A percentile compares a stretch with the other conserved stretches of the same genome.
Evolutionary conservation across 2,797 vertebrate genomes (phyloP).

Genomic region (Mormyrus proboscirostris): DNA sequence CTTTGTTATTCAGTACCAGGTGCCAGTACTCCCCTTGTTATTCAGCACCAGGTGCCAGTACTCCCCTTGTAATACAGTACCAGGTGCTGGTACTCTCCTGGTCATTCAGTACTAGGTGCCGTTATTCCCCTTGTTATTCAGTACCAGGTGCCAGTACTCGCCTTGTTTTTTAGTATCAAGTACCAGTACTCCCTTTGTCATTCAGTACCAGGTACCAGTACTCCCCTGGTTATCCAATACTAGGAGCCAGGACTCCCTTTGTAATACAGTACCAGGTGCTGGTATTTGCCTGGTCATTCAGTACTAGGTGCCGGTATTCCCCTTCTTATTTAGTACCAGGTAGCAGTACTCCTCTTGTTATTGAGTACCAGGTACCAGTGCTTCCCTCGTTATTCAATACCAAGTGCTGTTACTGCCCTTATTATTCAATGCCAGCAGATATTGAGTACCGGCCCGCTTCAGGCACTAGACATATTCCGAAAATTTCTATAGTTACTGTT

Average conservation of each 20-base stretch:
- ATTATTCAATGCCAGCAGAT: background rate
- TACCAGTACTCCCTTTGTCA: background rate
- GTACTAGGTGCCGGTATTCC: too few species aligned
- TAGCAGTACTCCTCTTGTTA: too few species aligned
- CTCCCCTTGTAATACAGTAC: background rate
- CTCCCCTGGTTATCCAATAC: background rate
- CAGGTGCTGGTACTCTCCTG: background rate
- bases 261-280: too few species aligned
- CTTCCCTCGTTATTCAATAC: background rate
- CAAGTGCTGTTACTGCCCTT: background rate
- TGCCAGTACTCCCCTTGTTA: background rate
- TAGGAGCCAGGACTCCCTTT: too few species aligned
- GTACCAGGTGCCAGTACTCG: background rate
- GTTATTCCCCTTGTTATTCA: background rate
- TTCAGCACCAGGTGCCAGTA: background rate
- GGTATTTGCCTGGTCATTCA: too few species aligned
- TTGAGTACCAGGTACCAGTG: background rate
- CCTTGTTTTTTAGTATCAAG: background rate
- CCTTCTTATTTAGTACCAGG: too few species aligned
- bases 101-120: background rate
- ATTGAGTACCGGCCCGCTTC: background rate
- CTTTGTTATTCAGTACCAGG: background rate
- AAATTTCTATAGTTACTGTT: background rate
- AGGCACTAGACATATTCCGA: background rate
- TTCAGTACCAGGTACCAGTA: background rate